Base-by-base conservation (phyloP, 2,797 vertebrate genomes). In the Rhabdomys pumilio region DNA sequence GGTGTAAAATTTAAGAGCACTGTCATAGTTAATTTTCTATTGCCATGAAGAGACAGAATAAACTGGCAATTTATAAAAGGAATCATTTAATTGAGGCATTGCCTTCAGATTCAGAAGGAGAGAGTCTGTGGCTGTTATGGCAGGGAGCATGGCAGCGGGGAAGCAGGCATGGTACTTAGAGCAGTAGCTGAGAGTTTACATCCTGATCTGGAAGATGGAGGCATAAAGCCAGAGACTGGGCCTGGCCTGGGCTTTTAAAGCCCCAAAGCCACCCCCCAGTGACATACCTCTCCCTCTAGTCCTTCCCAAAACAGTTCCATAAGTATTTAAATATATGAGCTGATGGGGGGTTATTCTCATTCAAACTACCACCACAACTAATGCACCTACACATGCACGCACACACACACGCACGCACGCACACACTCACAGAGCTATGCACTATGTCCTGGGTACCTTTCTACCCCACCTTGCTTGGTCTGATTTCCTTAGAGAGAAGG, bases 401-500 rank as follows among this genome's bases (percentile, higher is more conserved):
- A 50, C 50, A 1, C 10, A 11, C 50, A 50, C 50, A 50, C 50
- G 29, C 57, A 22, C 29, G 2, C 6, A 15, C 8, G 4, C n/a
- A 17, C 38, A n/a, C 22, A 0, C 7, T 72, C 15, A 4, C 57
- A 11, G 50, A 84, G 11, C 22, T 0, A 0, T 73, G 34, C 4
- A 3, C 47, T 34, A 6, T 12, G 14, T 69, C 41, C 26, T 3
- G 0, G 92, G 38, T 10, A 0, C 69, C 38, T 53, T 13, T 2
- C 22, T 3, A 50, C 22, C 73, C 19, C 5, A 19, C 50, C 19
- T 50, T 4, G 3, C 8, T 59, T 34, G 44, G 4, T 10, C 57
- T 29, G 10, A 1, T 0, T 5, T 57, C 85, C 4, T 19, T 4
- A 5, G 20, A 9, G 12, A 5, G 15, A 7, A 6, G 44, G 38